A percentile compares a stretch with the other conserved stretches of the same genome.
phyloP scores from a whole-genome alignment of 1,140 invertebrate species.

The Antheraea mylitta region DNA sequence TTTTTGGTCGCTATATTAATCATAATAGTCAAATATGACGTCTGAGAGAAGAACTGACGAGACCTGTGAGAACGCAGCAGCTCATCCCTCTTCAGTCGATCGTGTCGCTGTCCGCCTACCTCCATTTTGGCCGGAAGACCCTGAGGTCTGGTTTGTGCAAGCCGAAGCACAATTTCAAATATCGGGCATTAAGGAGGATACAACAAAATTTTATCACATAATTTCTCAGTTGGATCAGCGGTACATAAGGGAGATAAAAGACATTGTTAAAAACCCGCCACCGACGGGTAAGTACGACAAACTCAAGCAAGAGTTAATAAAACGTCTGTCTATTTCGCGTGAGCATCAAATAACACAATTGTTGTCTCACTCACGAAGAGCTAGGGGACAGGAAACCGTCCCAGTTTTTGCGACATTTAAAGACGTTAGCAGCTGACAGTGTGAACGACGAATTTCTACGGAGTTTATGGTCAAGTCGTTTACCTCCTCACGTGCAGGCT shows the following conservation, averaged over 20 bases:
- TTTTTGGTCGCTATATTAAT: too few relatives aligned
- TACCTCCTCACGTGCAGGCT: background rate
- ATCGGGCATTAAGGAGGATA: background rate
- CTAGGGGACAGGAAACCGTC: background rate
- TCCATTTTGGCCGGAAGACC: background rate
- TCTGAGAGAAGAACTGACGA: too few relatives aligned
- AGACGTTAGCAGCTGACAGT: background rate
- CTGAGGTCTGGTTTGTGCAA: slow-evolving; percentile 3
- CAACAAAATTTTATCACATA: background rate
- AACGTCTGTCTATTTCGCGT: background rate
- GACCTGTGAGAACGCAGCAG: too few relatives aligned
- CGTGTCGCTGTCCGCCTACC: background rate
- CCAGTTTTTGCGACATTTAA: slow-evolving; percentile 2
- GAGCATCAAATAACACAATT: background rate
- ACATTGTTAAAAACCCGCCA: background rate
- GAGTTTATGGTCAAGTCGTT: background rate
- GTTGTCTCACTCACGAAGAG: background rate
- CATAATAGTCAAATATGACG: too few relatives aligned
- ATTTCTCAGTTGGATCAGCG: slow-evolving; percentile 6
- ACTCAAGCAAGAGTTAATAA: background rate
- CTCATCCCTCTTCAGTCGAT: background rate
- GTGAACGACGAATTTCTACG: slow-evolving; percentile 3
- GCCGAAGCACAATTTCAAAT: background rate
- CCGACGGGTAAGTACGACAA: slow-evolving; percentile 1
- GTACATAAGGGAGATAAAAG: background rate